phyloP scores from a whole-genome alignment of 2,797 vertebrate genomes.

The Pitangus sulphuratus region DNA sequence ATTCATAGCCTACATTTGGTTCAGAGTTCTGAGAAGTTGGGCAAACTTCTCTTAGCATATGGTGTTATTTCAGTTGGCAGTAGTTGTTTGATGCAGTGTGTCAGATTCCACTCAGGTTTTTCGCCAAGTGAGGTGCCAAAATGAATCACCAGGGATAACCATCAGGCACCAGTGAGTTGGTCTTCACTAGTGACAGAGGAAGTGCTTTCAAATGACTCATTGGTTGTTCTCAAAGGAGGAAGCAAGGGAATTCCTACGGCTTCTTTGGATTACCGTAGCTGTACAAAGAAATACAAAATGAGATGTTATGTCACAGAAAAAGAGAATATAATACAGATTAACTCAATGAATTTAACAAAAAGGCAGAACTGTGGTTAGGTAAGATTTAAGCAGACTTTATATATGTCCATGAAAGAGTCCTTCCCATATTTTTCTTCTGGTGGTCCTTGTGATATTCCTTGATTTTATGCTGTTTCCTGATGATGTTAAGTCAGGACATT shows the following conservation, averaged over 20 bases:
- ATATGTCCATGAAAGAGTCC: neutral
- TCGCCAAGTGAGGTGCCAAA: neutral
- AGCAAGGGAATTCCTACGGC: neutral
- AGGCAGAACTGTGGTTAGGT: neutral
- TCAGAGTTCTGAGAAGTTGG: neutral
- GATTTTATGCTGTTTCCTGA: neutral
- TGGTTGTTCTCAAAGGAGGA: neutral
- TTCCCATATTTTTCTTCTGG: neutral
- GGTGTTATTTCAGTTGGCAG: neutral
- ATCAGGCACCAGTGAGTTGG: neutral
- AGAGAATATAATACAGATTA: neutral
- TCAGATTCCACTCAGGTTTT: neutral
- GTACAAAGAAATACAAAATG: neutral
- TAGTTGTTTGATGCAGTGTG: neutral
- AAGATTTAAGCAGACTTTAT: neutral
- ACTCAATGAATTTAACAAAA: neutral
- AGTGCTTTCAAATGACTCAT: neutral
- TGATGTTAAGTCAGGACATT: neutral
- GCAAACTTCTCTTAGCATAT: neutral
- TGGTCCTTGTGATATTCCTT: neutral
- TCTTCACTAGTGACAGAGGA: neutral
- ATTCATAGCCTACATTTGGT: neutral
- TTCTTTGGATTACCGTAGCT: neutral
- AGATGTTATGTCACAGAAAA: neutral
- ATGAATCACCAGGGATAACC: neutral